Percentiles rank a stretch among this genome's conserved stretches.
Evolutionary conservation across 2,113 vertebrate genomes (phyloP).

Genomic region (Chrysemys picta): DNA sequence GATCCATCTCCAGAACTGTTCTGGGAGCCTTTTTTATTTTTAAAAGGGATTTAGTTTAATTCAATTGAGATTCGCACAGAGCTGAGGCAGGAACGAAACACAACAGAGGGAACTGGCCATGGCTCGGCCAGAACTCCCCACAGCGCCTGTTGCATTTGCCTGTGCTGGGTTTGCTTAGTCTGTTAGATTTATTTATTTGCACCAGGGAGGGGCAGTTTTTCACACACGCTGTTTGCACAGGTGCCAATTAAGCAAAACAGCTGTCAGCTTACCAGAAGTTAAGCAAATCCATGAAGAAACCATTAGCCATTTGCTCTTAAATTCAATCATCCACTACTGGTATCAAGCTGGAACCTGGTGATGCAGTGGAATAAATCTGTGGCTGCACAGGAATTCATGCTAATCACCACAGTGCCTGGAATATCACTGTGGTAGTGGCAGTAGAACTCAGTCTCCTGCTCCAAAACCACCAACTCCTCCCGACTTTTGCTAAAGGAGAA

Average conservation of each 20-base stretch:
- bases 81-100: neutral
- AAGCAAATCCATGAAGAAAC: neutral
- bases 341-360: neutral
- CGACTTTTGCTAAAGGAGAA: neutral
- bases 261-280: neutral
- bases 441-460: neutral
- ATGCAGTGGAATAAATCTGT: neutral
- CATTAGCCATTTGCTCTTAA: neutral
- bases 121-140: neutral
- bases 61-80: neutral
- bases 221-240: neutral
- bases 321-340: neutral
- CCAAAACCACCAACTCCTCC: neutral
- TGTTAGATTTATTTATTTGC: neutral
- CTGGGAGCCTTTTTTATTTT: constrained; percentile 31
- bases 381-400: neutral
- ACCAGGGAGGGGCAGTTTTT: neutral
- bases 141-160: neutral
- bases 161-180: neutral
- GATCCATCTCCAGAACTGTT: constrained; percentile 33
- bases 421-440: neutral
- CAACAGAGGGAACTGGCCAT: neutral
- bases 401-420: neutral
- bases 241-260: neutral
- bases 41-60: neutral